These are phyloP conservation scores for Diadumene lineata DNA, from an alignment of 92 coral and sea anemone genomes.

Conservation along the genomic window DNA sequence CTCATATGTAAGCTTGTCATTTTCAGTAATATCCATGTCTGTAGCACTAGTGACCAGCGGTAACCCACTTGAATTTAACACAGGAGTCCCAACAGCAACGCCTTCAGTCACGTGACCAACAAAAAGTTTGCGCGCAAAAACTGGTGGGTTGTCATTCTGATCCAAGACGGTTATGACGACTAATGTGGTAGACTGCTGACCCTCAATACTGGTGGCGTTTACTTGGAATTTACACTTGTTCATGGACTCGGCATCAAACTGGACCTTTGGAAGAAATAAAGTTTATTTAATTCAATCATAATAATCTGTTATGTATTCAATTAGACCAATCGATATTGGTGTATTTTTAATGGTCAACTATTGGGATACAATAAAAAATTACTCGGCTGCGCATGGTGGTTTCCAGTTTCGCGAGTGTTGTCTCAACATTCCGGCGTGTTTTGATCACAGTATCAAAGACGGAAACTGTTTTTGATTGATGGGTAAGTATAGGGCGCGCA, in stretches of 20 bases:
- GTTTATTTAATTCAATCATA: no score
- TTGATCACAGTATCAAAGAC: no score
- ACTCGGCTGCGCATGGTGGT: no score
- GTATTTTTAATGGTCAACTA: no score
- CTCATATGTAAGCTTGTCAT: slow-evolving; percentile 70
- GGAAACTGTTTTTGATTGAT: no score
- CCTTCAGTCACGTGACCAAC: slow-evolving; percentile 80
- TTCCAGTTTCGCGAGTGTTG: no score
- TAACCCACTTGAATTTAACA: slow-evolving; percentile 54
- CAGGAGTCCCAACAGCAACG: slow-evolving; percentile 58
- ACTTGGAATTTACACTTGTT: slow-evolving; percentile 72
- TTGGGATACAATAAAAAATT: no score
- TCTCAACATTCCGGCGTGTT: no score
- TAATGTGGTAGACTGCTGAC: slow-evolving; percentile 58
- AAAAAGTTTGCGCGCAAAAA: slow-evolving; percentile 46
- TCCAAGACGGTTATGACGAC: slow-evolving; percentile 66
- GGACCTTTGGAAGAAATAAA: slow-evolving; percentile 45
- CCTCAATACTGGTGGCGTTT: slow-evolving; percentile 70
- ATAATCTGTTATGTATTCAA: no score
- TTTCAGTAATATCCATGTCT: slow-evolving; percentile 66
- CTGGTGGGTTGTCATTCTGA: slow-evolving; percentile 85
- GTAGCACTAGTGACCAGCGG: slow-evolving; percentile 77
- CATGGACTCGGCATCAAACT: slow-evolving; percentile 79
- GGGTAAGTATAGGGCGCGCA: no score
- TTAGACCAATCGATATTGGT: no score